Evolutionary conservation across 2,888 invertebrate genomes (phyloP).

Genomic region (Melinopterus prodromus): DNA sequence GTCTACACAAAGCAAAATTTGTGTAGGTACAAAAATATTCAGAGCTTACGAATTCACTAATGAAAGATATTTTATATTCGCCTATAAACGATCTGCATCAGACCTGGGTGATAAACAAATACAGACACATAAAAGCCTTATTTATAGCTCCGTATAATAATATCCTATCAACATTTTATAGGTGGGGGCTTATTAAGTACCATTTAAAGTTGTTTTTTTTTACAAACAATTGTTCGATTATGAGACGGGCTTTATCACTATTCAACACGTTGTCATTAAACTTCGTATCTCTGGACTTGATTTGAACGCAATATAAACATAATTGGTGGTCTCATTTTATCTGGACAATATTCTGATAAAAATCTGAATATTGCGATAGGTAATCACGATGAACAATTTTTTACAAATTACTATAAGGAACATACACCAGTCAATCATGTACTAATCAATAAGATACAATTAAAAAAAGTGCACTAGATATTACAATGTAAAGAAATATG

Average conservation of each 20-base stretch:
- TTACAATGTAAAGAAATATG: background rate
- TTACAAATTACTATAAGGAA: background rate
- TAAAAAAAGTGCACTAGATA: background rate
- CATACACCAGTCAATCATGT: background rate
- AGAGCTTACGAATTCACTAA: too few relatives aligned
- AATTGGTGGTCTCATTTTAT: background rate
- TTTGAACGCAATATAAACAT: background rate
- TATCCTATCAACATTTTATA: background rate
- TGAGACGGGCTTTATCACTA: background rate
- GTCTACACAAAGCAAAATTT: too few relatives aligned
- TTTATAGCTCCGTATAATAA: background rate
- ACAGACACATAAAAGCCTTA: background rate
- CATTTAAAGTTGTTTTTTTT: background rate
- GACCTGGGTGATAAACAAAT: background rate
- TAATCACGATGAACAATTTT: background rate
- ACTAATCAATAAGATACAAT: background rate
- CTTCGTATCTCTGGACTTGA: background rate
- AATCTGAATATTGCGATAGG: background rate
- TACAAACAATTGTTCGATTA: slow-evolving; percentile 4
- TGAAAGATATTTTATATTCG: background rate
- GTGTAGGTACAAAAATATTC: too few relatives aligned
- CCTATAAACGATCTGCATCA: background rate
- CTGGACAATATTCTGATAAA: background rate
- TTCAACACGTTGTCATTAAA: background rate
- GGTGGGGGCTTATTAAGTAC: background rate